Conservation (phyloP, 2,888 invertebrate genomes). For the Liopterus haemorrhoidalis region DNA sequence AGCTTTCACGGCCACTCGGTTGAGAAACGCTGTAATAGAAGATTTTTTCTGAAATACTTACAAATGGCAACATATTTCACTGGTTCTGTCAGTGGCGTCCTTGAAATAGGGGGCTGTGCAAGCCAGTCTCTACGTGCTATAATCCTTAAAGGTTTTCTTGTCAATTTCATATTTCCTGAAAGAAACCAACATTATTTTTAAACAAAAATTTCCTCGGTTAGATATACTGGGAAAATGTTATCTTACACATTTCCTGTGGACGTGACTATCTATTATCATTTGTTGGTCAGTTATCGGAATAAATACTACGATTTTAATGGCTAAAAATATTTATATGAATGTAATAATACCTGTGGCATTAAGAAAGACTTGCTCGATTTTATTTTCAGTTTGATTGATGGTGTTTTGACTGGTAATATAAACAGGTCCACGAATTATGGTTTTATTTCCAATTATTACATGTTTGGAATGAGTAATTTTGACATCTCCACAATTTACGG, state of each 20-base stretch:
- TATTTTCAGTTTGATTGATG: constrained; percentile 25
- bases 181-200: too few relatives aligned
- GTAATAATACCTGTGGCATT: constrained; percentile 24
- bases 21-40: too few relatives aligned
- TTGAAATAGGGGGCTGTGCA: constrained; percentile 46
- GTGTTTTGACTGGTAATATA: constrained; percentile 38
- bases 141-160: too few relatives aligned
- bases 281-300: too few relatives aligned
- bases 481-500: constrained; percentile 41
- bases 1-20: too few relatives aligned
- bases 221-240: too few relatives aligned
- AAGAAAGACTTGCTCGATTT: constrained; percentile 25
- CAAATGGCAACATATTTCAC: constrained; percentile 49
- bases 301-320: too few relatives aligned
- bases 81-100: constrained; percentile 41
- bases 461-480: constrained; percentile 45
- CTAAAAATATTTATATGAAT: too few relatives aligned
- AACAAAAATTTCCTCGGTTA: too few relatives aligned
- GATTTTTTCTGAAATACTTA: constrained; percentile 39
- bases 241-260: too few relatives aligned
- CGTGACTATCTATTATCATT: too few relatives aligned
- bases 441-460: constrained; percentile 49
- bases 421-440: constrained; percentile 48
- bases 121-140: constrained; percentile 46
- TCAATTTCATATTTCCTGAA: too few relatives aligned